Conservation (phyloP, 2,113 vertebrate genomes). For the Salvelinus alpinus region DNA sequence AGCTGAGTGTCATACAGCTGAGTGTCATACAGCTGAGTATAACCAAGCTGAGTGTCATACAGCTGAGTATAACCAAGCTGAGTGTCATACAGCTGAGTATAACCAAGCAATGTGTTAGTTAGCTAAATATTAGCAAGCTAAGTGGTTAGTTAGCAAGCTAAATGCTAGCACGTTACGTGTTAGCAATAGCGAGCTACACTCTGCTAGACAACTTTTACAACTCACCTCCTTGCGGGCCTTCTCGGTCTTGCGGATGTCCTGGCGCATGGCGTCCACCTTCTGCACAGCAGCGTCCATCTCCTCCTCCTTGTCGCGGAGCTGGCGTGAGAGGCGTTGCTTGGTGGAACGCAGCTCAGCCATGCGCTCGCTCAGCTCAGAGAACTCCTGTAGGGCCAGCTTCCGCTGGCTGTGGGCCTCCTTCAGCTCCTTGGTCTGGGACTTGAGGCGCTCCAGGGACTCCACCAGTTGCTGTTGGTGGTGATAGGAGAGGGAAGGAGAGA, state of each 20-base stretch:
- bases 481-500: neutral
- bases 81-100: too few relatives aligned
- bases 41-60: too few relatives aligned
- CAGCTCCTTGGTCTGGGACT: constrained; percentile 88
- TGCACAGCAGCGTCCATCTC: constrained; percentile 86
- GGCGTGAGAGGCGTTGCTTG: constrained; percentile 89
- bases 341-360: constrained; percentile 88
- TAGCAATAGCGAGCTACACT: too few relatives aligned
- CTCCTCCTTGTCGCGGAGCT: constrained; percentile 94
- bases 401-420: constrained; percentile 92
- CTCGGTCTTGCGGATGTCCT: constrained; percentile 88
- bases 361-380: constrained; percentile 88
- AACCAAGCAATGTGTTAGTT: too few relatives aligned
- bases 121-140: neutral
- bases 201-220: too few relatives aligned
- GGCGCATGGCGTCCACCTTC: constrained; percentile 84
- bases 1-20: too few relatives aligned
- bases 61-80: too few relatives aligned
- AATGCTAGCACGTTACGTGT: neutral
- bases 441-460: constrained; percentile 87
- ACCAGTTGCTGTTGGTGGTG: constrained; percentile 81
- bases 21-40: too few relatives aligned
- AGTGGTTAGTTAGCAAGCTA: neutral
- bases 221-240: constrained; percentile 90
- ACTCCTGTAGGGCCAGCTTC: constrained; percentile 90